Conservation (phyloP, 1,140 invertebrate species). For the Hirudo medicinalis region DNA sequence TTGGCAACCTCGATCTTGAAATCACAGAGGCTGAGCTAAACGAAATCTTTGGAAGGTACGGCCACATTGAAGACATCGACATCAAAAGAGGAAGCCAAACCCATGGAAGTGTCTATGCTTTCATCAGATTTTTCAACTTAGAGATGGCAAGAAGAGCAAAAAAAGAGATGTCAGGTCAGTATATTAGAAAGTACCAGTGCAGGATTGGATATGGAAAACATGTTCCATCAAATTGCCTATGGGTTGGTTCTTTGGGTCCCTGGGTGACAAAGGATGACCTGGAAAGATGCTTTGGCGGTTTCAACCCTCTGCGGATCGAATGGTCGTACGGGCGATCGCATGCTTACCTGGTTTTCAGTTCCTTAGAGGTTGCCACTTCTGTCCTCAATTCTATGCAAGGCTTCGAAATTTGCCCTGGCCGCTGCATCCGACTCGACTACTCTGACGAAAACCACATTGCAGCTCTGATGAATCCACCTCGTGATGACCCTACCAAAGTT, state of each 20-base stretch:
- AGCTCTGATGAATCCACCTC: not conserved
- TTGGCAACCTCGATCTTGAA: slow-evolving; percentile 94
- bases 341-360: slow-evolving; percentile 90
- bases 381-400: slow-evolving; percentile 94
- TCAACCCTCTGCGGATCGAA: slow-evolving; percentile 96
- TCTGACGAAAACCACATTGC: slow-evolving; percentile 50
- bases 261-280: slow-evolving; percentile 68
- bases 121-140: slow-evolving; percentile 85
- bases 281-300: slow-evolving; percentile 92
- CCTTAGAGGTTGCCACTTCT: slow-evolving; percentile 84
- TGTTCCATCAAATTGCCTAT: slow-evolving; percentile 84
- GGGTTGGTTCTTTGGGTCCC: slow-evolving; percentile 88
- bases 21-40: slow-evolving; percentile 84
- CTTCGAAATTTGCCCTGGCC: slow-evolving; percentile 74
- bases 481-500: not conserved
- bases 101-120: slow-evolving; percentile 84
- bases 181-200: slow-evolving; percentile 95
- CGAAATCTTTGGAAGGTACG: slow-evolving; percentile 85
- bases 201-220: slow-evolving; percentile 99
- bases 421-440: slow-evolving; percentile 77
- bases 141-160: slow-evolving; percentile 77
- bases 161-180: slow-evolving; percentile 86
- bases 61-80: slow-evolving; percentile 92
- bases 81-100: slow-evolving; percentile 78
- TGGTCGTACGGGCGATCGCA: slow-evolving; percentile 60